Percentiles rank a stretch among this genome's conserved stretches.
Conservation (phyloP, 2,113 vertebrate species). For the Neoarius graeffei region DNA sequence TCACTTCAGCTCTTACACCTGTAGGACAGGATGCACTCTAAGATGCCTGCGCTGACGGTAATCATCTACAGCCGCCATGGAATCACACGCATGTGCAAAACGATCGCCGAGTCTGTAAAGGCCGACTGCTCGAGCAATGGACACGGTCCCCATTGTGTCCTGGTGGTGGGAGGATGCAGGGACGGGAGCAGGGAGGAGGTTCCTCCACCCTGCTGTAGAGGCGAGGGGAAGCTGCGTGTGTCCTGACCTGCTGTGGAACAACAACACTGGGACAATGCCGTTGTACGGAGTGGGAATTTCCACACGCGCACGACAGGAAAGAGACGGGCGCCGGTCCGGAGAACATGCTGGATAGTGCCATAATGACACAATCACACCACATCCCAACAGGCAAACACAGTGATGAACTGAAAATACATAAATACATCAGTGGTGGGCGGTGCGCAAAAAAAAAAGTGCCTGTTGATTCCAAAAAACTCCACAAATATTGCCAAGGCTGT, state of each 20-base stretch:
- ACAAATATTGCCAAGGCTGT: constrained; percentile 1
- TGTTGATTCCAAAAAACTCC: background rate
- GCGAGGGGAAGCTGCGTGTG: constrained; percentile 37
- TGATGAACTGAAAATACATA: constrained; percentile 7
- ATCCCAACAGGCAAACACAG: constrained; percentile 1
- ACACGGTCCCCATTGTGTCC: constrained; percentile 25
- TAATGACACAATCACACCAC: constrained; percentile 18
- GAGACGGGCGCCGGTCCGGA: constrained; percentile 36
- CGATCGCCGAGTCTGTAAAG: background rate
- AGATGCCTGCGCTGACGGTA: background rate
- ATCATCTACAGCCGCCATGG: background rate
- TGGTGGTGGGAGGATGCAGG: background rate
- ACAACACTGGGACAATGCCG: constrained; percentile 49
- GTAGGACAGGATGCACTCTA: background rate
- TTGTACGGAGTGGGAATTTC: constrained; percentile 46
- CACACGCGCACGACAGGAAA: constrained; percentile 46
- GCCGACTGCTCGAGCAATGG: background rate
- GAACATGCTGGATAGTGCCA: background rate
- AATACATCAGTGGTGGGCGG: constrained; percentile 27
- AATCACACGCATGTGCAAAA: background rate
- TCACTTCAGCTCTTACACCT: constrained; percentile 39
- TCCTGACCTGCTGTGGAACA: constrained; percentile 45
- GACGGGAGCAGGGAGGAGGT: constrained; percentile 12
- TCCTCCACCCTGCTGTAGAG: background rate
- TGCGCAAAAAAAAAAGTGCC: background rate